These are phyloP conservation scores for Periophthalmodon schlosseri DNA, from an alignment of 2,113 vertebrate genomes.

Conservation along the genomic window DNA sequence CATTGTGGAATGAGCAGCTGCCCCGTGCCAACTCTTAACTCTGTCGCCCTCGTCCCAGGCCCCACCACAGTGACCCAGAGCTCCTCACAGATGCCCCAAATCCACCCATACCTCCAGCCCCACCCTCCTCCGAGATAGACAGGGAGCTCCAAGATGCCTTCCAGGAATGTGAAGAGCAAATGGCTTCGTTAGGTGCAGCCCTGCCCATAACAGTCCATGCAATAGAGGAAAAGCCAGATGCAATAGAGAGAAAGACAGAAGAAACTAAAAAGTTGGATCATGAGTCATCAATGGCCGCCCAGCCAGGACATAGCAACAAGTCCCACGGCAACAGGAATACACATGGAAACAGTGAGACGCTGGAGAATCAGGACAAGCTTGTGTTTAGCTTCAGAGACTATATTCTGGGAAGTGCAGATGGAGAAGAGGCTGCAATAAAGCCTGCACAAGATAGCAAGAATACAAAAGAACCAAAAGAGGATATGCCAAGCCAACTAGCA, in stretches of 20 bases:
- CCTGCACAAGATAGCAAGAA: slow-evolving; percentile 11
- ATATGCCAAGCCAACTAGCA: slow-evolving; percentile 33
- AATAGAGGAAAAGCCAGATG: slow-evolving; percentile 34
- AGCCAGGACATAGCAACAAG: slow-evolving; percentile 53
- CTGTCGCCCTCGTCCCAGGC: slow-evolving; percentile 67
- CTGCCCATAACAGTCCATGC: slow-evolving; percentile 12
- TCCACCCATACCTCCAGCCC: slow-evolving; percentile 26
- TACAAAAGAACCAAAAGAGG: slow-evolving; percentile 27
- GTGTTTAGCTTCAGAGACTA: slow-evolving; percentile 75
- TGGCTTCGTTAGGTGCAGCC: slow-evolving; percentile 68
- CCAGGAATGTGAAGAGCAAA: slow-evolving; percentile 78
- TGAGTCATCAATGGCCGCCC: slow-evolving; percentile 59
- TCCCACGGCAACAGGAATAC: slow-evolving; percentile 63
- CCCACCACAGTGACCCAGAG: slow-evolving; percentile 52
- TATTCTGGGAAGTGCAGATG: slow-evolving; percentile 57
- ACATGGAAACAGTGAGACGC: slow-evolving; percentile 65
- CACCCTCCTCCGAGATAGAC: slow-evolving; percentile 55
- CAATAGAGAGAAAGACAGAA: slow-evolving; percentile 39
- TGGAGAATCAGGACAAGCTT: slow-evolving; percentile 47
- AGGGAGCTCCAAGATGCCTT: slow-evolving; percentile 75
- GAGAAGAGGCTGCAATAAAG: slow-evolving; percentile 29
- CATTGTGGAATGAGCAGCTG: slow-evolving; percentile 67
- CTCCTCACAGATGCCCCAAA: slow-evolving; percentile 54
- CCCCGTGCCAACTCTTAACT: slow-evolving; percentile 48
- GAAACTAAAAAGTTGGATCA: slow-evolving; percentile 38